A percentile compares a stretch with the other conserved stretches of the same genome.
Evolutionary conservation across 2,888 invertebrate species (phyloP).

Genomic region (Watsonalla binaria): DNA sequence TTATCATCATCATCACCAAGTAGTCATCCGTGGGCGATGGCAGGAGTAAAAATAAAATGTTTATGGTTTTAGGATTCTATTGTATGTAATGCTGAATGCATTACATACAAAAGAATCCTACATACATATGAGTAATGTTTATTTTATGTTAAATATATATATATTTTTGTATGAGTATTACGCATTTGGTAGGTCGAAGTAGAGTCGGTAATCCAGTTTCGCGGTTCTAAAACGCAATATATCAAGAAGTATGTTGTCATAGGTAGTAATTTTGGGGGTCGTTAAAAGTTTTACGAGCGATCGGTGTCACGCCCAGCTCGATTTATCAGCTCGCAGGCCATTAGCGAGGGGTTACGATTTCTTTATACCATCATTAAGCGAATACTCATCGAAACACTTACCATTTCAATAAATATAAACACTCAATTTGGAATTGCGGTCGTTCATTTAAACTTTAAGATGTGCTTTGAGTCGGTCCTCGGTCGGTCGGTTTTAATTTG

Average conservation of each 20-base stretch:
- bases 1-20: too few species aligned
- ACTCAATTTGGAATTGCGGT: neutral
- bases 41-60: too few species aligned
- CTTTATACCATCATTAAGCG: slow-evolving; percentile 23
- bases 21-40: too few species aligned
- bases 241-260: slow-evolving; percentile 32
- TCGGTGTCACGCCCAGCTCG: slow-evolving; percentile 35
- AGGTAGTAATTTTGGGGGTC: slow-evolving; percentile 45
- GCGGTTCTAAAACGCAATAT: slow-evolving; percentile 27
- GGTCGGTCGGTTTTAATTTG: too few species aligned
- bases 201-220: neutral
- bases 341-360: slow-evolving; percentile 42
- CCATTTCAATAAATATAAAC: slow-evolving; percentile 21
- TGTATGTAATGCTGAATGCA: too few species aligned
- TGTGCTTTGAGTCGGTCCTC: too few species aligned
- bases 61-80: too few species aligned
- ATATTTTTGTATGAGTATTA: too few species aligned
- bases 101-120: too few species aligned
- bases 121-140: too few species aligned
- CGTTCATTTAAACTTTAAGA: neutral
- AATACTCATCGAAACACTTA: slow-evolving; percentile 18
- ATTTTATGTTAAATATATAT: too few species aligned
- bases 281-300: slow-evolving; percentile 55
- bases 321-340: slow-evolving; percentile 44
- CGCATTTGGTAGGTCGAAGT: too few species aligned